Conservation (phyloP, 2,797 vertebrate species). For the Etheostoma nigrum region DNA sequence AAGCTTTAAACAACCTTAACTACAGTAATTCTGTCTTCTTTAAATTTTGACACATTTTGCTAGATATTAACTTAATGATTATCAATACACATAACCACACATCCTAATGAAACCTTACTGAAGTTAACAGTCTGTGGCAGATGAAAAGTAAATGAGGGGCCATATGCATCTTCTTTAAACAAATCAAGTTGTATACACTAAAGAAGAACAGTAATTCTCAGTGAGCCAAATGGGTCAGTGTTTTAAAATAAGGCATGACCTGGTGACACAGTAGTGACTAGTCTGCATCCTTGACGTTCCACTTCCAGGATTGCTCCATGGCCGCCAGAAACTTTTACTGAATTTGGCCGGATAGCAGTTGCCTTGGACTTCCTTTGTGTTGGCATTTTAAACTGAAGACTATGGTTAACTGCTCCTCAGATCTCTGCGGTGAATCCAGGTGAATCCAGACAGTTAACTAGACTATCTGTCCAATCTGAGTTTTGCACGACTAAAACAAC, state of each 20-base stretch:
- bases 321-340: too few species aligned
- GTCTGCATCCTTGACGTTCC: too few species aligned
- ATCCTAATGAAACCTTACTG: neutral
- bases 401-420: too few species aligned
- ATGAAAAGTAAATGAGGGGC: neutral
- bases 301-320: too few species aligned
- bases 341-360: too few species aligned
- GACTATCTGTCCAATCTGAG: too few species aligned
- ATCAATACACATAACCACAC: neutral
- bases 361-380: too few species aligned
- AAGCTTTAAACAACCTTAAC: slow-evolving; percentile 23
- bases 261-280: neutral
- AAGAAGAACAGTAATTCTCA: neutral
- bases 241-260: neutral
- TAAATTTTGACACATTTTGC: neutral
- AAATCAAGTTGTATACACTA: neutral
- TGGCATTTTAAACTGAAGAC: too few species aligned
- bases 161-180: neutral
- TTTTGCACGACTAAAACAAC: too few species aligned
- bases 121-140: neutral
- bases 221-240: neutral
- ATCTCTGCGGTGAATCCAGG: too few species aligned
- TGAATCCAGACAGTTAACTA: too few species aligned
- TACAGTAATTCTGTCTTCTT: neutral
- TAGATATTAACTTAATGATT: neutral